Evolutionary conservation across 2,113 vertebrate species (phyloP), one percentile per base, ranked within the genome.

Genomic region (Chunga burmeisteri): DNA sequence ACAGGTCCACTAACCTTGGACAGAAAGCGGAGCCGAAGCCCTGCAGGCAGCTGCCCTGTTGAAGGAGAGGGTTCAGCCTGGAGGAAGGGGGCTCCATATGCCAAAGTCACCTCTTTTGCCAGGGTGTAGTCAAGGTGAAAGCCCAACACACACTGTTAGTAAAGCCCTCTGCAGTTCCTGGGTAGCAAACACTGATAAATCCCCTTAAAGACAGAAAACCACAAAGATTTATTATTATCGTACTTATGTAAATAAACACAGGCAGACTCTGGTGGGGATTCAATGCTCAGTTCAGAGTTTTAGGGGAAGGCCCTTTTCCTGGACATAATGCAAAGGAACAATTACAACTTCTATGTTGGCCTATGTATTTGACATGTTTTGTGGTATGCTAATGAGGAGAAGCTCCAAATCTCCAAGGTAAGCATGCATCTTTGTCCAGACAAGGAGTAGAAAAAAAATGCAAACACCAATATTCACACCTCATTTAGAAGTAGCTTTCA

Each of bases 321-420:
- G 65, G 49, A 26, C 25, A 6, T 32, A 36, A 70, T 9, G 42
- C 26, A 81, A 84, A 90, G 27, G 21, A 40, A 40, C 49, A 17
- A 62, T 44, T 82, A 11, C 16, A 61, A 68, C 10, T 89, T 86
- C 68, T 55, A 40, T 2, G 1, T 4, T 58, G 53, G 27, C 44
- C 49, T 10, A 16, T 2, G 5, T 30, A n/a, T 61, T 81, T 0
- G 0, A 9, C 2, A 1, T 22, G 2, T 52, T 90, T 93, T 58
- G 17, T 52, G 63, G 14, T 53, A 20, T 25, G 58, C 26, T 30
- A 63, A 53, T 40, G 26, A 90, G 20, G 20, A 55, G 42, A 88
- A 67, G 32, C 13, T 81, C 30, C 46, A 47, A 13, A 78, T 27
- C 63, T 47, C 29, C 38, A 36, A 63, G 34, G 40, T 42, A 73